Base-by-base conservation (phyloP, 2,888 invertebrate genomes). In the Cyclophora albipunctata region DNA sequence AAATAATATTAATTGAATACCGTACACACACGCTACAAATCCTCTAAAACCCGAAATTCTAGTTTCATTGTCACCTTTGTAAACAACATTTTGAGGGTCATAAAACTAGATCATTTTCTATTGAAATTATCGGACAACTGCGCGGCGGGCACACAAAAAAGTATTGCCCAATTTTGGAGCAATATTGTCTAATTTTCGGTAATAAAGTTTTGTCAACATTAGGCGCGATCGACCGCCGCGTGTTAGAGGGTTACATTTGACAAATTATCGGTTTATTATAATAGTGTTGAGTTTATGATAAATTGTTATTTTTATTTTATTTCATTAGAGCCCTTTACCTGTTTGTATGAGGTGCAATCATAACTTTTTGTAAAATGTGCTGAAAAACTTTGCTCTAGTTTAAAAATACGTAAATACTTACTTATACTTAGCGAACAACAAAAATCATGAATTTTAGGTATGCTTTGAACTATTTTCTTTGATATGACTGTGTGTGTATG, bases 141-240 rank as follows among this genome's bases (percentile, higher is more conserved):
- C 75, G 80, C 76, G 78, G 78, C 76, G 77, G 75, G 69, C 60
- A 64, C 60, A 78, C 74, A 84, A 78, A 84, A 71, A 72, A 73
- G 72, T 72, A 81, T 80, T 75, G 71, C 70, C 71, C 75, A 77
- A 73, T 75, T 71, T 81, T 78, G 72, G 81, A 73, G 73, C 75
- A 85, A 87, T 86, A 85, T 88, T 88, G 84, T 84, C 78, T 73
- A 81, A 84, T 88, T 76, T 83, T 84, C 78, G 88, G 88, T 88
- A 83, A 86, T 85, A 85, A 64, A 85, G 87, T 87, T 88, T 88
- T 84, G 88, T 86, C 83, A 88, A 88, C 88, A 86, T 68, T 62
- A 79, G 84, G 83, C 79, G 78, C 78, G 81, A 65, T 69, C 61
- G 74, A 70, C 72, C 74, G 67, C 66, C 58, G 58, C 58, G 71